A percentile compares a stretch with the other conserved stretches of the same genome.
phyloP scores from a whole-genome alignment of 2,113 vertebrate genomes.

The Podarcis muralis region DNA sequence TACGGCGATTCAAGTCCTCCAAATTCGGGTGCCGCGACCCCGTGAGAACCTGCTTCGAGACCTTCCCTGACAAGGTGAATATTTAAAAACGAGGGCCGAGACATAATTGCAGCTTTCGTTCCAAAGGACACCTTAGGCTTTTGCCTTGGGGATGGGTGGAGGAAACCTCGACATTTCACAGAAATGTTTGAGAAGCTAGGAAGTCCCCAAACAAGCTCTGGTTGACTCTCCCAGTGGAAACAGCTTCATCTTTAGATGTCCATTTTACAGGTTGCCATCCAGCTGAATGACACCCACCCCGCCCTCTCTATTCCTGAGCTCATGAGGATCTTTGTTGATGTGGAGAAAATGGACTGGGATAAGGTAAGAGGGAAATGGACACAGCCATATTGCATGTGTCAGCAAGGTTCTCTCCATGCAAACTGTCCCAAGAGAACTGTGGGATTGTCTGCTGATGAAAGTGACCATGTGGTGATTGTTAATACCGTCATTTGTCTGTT shows the following conservation, averaged over 20 bases:
- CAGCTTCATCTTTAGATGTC: not conserved
- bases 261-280: conserved; percentile 85
- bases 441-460: no score
- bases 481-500: not conserved
- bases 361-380: conserved; percentile 72
- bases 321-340: conserved; percentile 86
- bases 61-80: conserved; percentile 86
- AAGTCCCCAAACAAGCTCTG: no score
- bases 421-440: not conserved
- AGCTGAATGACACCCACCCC: conserved; percentile 88
- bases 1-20: conserved; percentile 88
- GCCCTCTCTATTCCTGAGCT: conserved; percentile 89
- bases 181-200: not conserved
- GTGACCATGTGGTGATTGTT: no score
- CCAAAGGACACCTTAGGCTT: not conserved
- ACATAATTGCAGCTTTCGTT: not conserved
- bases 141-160: no score
- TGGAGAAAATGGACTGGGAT: conserved; percentile 87
- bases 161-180: no score
- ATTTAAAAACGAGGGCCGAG: not conserved
- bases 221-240: no score
- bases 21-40: conserved; percentile 88
- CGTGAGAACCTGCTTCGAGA: conserved; percentile 84
- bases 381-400: accelerated
- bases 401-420: not conserved